These are phyloP conservation scores for Lithophane leautieri DNA, from an alignment of 2,888 invertebrate species.

Conservation along the genomic window DNA sequence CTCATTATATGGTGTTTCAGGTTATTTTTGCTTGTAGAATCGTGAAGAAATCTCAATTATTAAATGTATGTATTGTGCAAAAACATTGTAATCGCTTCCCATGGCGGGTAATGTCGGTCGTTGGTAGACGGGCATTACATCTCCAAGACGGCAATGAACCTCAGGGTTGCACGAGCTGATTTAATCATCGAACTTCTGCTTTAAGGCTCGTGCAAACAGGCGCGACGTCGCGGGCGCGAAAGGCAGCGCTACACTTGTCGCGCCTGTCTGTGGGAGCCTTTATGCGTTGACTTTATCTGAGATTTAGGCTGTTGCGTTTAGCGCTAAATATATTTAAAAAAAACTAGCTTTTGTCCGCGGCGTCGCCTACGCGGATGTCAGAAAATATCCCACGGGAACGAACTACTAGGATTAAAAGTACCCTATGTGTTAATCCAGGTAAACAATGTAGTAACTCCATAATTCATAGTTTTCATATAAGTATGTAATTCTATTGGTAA, in stretches of 20 bases:
- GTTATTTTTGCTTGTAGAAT: slow-evolving; percentile 47
- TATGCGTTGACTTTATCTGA: not conserved
- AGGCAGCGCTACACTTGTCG: too few relatives aligned
- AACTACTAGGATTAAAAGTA: too few relatives aligned
- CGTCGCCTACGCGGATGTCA: too few relatives aligned
- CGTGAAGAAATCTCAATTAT: slow-evolving; percentile 62
- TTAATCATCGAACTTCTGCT: not conserved
- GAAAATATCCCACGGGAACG: too few relatives aligned
- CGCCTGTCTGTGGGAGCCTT: too few relatives aligned
- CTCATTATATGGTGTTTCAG: slow-evolving; percentile 41
- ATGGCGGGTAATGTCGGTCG: slow-evolving; percentile 64
- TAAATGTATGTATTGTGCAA: slow-evolving; percentile 67
- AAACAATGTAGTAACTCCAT: too few relatives aligned
- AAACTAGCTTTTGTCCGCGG: too few relatives aligned
- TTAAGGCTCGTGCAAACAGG: not conserved
- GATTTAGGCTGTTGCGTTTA: not conserved
- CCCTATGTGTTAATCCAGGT: too few relatives aligned
- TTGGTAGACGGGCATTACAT: slow-evolving; percentile 57
- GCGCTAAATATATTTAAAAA: too few relatives aligned
- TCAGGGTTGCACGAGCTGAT: slow-evolving; percentile 46
- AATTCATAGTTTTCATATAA: too few relatives aligned
- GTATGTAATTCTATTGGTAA: too few relatives aligned
- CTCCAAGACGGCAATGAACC: slow-evolving; percentile 44
- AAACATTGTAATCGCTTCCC: slow-evolving; percentile 69
- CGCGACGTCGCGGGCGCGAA: too few relatives aligned